These are phyloP conservation scores for Pantelozetes paolii DNA, from an alignment of 2,888 invertebrate species.

Conservation along the genomic window DNA sequence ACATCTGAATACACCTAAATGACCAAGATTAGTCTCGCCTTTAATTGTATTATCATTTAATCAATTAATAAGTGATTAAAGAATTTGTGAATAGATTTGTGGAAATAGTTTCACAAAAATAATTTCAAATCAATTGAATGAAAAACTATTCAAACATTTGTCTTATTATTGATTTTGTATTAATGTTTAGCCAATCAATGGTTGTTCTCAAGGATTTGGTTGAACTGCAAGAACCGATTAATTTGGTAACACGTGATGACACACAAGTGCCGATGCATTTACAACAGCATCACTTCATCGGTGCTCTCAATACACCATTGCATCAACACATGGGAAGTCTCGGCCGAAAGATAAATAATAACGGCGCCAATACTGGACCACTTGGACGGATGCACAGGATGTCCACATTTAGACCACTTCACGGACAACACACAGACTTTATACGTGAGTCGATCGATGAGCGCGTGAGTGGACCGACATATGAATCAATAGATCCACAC, in stretches of 20 bases:
- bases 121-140: not conserved
- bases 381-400: not conserved
- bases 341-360: conserved; percentile 9
- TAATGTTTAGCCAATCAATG: conserved; percentile 20
- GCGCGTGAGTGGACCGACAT: conserved; percentile 35
- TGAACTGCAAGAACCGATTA: conserved; percentile 18
- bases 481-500: conserved; percentile 40
- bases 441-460: conserved; percentile 27
- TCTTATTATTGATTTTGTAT: conserved; percentile 4
- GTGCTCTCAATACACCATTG: no score
- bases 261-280: conserved; percentile 23
- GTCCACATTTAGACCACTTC: conserved; percentile 18
- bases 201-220: conserved; percentile 23
- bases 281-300: conserved; percentile 28
- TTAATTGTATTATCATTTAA: no score
- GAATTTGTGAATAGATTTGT: not conserved
- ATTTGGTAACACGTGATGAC: conserved; percentile 31
- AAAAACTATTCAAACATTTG: not conserved
- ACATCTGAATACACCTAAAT: no score
- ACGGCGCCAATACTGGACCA: conserved; percentile 1
- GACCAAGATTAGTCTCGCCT: no score
- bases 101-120: not conserved
- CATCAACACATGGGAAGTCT: conserved; percentile 30
- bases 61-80: not conserved
- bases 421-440: conserved; percentile 29